Evolutionary conservation across 2,888 invertebrate genomes (phyloP), one percentile per base, ranked within the genome.

Genomic region (Trachelus stipa): DNA sequence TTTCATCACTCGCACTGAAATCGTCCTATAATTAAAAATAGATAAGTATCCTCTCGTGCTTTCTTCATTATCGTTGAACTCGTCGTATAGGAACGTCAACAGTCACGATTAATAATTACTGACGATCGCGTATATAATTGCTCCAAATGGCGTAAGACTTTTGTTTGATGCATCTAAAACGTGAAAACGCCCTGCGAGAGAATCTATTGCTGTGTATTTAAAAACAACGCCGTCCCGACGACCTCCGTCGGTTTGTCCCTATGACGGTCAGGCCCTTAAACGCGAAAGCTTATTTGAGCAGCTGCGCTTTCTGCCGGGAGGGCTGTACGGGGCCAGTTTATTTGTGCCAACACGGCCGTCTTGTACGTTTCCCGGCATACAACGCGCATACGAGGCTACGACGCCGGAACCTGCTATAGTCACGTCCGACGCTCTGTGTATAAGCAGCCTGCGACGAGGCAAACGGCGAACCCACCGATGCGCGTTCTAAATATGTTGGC

Each of bases 401-500:
- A 56, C 56, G 56, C 56, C 56, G 23, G 56, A 56, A 56, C 56
- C 56, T 15, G 56, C 56, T 23, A 23, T 56, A 56, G 23, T 6
- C 15, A 56, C 56, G 56, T 23, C 56, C 56, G 56, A 56, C 56
- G 56, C 56, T 40, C 40, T 9, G 23, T 56, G 56, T 56, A 56
- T 23, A 56, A 15, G 23, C 23, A 56, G 56, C 56, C 23, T 56
- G 23, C 56, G 56, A 6, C 56, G 56, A 56, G 23, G 56, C 56
- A 56, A 56, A 56, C 6, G 56, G 56, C 56, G 56, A 56, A 56
- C 56, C 56, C 56, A 9, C 56, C 82, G 78, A 78, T 79, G 83
- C 81, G 76, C 79, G 78, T 77, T 78, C 80, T 81, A 84, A 84
- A 85, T 84, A 81, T 81, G 83, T 83, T 81, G 79, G 81, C 80